phyloP scores from a whole-genome alignment of 2,797 vertebrate species.

The Xenentodon cancila region DNA sequence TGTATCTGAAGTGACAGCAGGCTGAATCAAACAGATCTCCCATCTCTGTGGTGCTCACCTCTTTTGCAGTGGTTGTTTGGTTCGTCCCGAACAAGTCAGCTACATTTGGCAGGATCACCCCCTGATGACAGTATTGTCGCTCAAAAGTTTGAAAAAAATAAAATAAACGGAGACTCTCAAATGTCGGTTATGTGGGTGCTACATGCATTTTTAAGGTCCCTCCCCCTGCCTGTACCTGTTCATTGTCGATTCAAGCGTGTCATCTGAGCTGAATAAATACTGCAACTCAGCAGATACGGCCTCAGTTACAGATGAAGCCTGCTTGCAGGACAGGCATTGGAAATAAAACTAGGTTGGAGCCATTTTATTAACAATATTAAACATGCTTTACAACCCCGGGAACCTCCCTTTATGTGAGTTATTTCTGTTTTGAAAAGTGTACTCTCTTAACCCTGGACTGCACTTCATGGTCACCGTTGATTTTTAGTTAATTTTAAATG shows the following conservation, averaged over 20 bases:
- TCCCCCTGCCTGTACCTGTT: neutral
- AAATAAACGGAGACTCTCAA: constrained; percentile 36
- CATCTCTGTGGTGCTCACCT: constrained; percentile 39
- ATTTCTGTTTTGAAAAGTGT: too few relatives aligned
- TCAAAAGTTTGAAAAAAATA: constrained; percentile 34
- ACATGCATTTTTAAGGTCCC: constrained; percentile 8
- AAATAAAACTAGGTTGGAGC: neutral
- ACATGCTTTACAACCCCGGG: neutral
- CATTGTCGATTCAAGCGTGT: constrained; percentile 5
- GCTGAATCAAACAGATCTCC: constrained; percentile 56
- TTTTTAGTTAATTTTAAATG: too few relatives aligned
- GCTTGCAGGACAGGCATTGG: neutral
- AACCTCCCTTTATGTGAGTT: too few relatives aligned
- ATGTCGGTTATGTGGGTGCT: constrained; percentile 27
- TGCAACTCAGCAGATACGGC: neutral
- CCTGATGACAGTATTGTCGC: constrained; percentile 4
- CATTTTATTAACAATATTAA: neutral
- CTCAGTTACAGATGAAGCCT: neutral
- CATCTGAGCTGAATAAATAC: neutral
- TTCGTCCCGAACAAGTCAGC: constrained; percentile 31
- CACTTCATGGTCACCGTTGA: too few relatives aligned
- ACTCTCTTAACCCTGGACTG: too few relatives aligned
- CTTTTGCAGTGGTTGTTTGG: constrained; percentile 28
- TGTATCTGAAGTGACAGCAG: constrained; percentile 68
- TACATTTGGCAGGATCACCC: constrained; percentile 26